Conservation (phyloP, 2,797 vertebrate species). For the Falco cherrug region DNA sequence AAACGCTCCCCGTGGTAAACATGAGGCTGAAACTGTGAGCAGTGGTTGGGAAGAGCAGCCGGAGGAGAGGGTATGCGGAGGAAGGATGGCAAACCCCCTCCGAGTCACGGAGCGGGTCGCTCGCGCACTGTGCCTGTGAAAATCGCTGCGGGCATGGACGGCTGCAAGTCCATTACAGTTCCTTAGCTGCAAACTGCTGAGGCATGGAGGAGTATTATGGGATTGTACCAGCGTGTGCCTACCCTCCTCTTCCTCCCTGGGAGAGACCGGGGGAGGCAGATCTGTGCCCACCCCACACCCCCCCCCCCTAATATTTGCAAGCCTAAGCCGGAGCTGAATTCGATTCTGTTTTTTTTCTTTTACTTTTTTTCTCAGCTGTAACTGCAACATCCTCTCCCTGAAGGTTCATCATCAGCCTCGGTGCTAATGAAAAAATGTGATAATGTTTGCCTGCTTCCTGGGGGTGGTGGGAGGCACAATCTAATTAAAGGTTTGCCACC, state of each 20-base stretch:
- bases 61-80: rapidly evolving
- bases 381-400: neutral
- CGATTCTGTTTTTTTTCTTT: too few relatives aligned
- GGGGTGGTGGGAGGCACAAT: neutral
- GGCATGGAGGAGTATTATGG: neutral
- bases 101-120: neutral
- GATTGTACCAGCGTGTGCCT: neutral
- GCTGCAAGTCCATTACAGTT: neutral
- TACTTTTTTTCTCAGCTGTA: neutral
- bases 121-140: rapidly evolving
- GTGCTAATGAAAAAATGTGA: slow-evolving; percentile 31
- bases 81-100: neutral
- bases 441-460: slow-evolving; percentile 11
- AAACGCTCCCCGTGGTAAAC: neutral
- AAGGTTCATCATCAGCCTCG: neutral
- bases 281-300: too few relatives aligned
- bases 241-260: neutral
- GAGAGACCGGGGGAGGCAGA: neutral
- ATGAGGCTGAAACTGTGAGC: neutral
- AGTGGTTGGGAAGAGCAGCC: neutral
- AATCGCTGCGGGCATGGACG: rapidly evolving
- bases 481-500: slow-evolving; percentile 53
- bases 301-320: neutral
- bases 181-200: neutral
- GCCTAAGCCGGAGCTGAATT: neutral